Conservation (phyloP, 2,113 vertebrate species). For the Tauraco erythrolophus region DNA sequence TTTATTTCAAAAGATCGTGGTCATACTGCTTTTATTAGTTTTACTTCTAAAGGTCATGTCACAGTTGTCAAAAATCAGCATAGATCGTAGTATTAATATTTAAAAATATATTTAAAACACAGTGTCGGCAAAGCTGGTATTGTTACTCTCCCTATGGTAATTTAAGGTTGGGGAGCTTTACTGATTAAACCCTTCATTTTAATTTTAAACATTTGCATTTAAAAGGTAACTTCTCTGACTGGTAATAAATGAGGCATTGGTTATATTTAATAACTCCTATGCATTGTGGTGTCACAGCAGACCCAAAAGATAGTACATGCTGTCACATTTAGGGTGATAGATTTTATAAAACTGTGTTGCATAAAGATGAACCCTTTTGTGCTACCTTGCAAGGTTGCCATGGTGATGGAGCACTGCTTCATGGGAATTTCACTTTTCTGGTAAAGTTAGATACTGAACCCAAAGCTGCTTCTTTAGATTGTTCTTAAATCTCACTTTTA, state of each 20-base stretch:
- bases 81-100: constrained; percentile 17
- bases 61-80: constrained; percentile 39
- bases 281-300: constrained; percentile 74
- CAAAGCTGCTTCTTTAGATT: constrained; percentile 61
- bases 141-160: constrained; percentile 54
- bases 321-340: constrained; percentile 75
- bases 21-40: constrained; percentile 48
- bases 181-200: constrained; percentile 66
- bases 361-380: constrained; percentile 78
- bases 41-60: constrained; percentile 27
- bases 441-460: constrained; percentile 58
- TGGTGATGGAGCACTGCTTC: constrained; percentile 75
- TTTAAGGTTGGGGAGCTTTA: constrained; percentile 42
- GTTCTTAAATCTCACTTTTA: constrained; percentile 63
- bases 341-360: constrained; percentile 74
- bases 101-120: constrained; percentile 21
- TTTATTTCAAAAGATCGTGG: constrained; percentile 56
- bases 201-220: constrained; percentile 64
- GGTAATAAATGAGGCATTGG: constrained; percentile 65
- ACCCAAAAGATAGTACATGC: constrained; percentile 65
- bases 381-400: constrained; percentile 76
- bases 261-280: constrained; percentile 75
- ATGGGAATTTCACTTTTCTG: constrained; percentile 77
- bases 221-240: constrained; percentile 59
- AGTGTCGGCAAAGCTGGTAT: not conserved